Evolutionary conservation across 2,797 vertebrate genomes (phyloP).

Genomic region (Pogoniulus pusillus): DNA sequence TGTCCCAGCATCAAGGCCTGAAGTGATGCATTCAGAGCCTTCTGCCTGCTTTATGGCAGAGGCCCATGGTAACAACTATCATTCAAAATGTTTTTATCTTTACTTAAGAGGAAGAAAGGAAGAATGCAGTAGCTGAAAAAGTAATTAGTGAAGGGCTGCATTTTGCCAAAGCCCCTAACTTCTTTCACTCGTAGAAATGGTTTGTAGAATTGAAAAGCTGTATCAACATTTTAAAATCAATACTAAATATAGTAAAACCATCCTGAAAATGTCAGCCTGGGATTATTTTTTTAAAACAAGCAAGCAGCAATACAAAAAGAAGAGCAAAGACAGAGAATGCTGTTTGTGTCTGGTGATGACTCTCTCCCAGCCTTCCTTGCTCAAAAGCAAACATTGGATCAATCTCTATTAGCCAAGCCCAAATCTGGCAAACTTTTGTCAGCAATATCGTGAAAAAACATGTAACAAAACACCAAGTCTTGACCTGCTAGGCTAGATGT

Average conservation of each 20-base stretch:
- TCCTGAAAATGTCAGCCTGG: neutral
- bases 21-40: neutral
- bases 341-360: neutral
- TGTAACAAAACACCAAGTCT: neutral
- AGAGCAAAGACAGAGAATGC: neutral
- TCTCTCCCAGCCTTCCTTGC: neutral
- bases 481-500: neutral
- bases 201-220: neutral
- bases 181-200: neutral
- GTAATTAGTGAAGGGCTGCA: neutral
- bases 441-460: neutral
- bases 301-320: neutral
- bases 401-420: neutral
- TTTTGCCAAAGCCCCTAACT: neutral
- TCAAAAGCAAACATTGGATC: neutral
- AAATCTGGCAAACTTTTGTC: neutral
- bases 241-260: neutral
- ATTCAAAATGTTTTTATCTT: neutral
- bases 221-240: neutral
- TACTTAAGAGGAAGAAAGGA: neutral
- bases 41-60: neutral
- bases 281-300: neutral
- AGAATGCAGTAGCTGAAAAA: neutral
- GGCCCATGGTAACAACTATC: neutral
- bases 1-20: neutral